Base-by-base conservation (phyloP, 2,113 vertebrate species). In the Odobenus rosmarus region DNA sequence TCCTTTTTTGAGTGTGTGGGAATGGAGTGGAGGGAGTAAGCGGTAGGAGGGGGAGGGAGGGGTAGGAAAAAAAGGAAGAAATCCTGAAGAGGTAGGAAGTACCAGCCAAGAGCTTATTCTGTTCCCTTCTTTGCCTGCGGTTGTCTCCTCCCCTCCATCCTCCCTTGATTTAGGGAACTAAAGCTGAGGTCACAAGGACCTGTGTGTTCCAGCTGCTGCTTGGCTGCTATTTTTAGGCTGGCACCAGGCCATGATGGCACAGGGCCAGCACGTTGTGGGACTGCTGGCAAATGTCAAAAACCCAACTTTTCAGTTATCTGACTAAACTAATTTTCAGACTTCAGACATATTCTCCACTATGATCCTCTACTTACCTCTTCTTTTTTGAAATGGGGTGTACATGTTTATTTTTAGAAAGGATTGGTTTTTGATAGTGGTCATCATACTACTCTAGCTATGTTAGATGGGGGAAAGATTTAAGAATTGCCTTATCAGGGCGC, bases 201-300 rank as follows among this genome's bases (percentile, higher is more conserved):
- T 97, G 4, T 98, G 94, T 97, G 95, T 96, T 97, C 90, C 86
- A 97, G 97, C 97, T 98, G 96, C 97, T 97, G 85, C 77, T 85
- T 88, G 91, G 77, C 71, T 97, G 90, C 92, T 97, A 96, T 98
- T 97, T 97, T 98, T 97, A 97, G 90, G 39, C 87, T 98, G 97
- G 97, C 97, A 96, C 42, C 36, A 74, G 81, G 94, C 98, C 98
- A 96, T 39, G 49, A 64, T 94, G 97, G 97, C 97, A 86, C 11
- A 88, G 61, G 85, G 97, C 96, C 97, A 98, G 55, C 72, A 93
- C 1, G 62, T 95, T 90, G 90, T 90, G 84, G 85, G 90, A 92
- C 77, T 98, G 95, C 67, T 98, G 96, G 85, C 92, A 93, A 64
- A 88, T 94, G 88, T 95, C 49, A 97, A 49, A 98, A 96, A 93